Conservation (phyloP, 2,113 vertebrate genomes). For the Arvicanthis niloticus region DNA sequence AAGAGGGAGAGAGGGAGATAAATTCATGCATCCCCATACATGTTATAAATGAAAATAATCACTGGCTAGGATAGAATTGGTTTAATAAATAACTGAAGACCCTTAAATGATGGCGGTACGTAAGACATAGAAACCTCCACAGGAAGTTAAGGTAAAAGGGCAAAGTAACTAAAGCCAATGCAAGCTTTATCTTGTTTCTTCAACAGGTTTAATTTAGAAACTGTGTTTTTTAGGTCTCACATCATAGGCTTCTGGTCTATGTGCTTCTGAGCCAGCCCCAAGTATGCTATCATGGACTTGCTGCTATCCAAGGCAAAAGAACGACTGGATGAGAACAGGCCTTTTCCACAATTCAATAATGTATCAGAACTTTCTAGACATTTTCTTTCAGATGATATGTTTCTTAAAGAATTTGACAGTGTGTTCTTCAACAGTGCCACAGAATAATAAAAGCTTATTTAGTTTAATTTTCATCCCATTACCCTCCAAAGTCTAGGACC, state of each 20-base stretch:
- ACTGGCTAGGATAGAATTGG: neutral
- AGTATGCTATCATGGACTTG: constrained; percentile 36
- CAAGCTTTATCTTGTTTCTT: constrained; percentile 55
- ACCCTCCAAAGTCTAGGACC: constrained; percentile 42
- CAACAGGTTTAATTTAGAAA: constrained; percentile 52
- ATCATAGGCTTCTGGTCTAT: constrained; percentile 12
- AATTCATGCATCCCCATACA: neutral
- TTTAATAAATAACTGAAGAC: constrained; percentile 17
- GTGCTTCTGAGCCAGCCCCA: constrained; percentile 21
- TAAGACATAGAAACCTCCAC: neutral
- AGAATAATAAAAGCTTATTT: constrained; percentile 65
- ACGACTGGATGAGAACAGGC: constrained; percentile 48
- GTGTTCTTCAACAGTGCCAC: constrained; percentile 16
- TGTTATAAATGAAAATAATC: constrained; percentile 47
- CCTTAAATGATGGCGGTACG: neutral
- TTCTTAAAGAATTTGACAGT: constrained; percentile 57
- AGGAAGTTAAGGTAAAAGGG: neutral
- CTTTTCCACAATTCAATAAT: constrained; percentile 56
- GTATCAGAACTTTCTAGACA: constrained; percentile 29
- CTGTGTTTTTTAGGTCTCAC: constrained; percentile 41
- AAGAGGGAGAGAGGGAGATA: neutral
- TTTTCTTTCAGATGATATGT: constrained; percentile 29
- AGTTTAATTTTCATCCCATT: constrained; percentile 62
- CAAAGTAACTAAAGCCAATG: constrained; percentile 36
- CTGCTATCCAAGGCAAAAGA: constrained; percentile 42